Evolutionary conservation across 1,140 invertebrate species (phyloP).

Genomic region (Leptopilina clavipes): DNA sequence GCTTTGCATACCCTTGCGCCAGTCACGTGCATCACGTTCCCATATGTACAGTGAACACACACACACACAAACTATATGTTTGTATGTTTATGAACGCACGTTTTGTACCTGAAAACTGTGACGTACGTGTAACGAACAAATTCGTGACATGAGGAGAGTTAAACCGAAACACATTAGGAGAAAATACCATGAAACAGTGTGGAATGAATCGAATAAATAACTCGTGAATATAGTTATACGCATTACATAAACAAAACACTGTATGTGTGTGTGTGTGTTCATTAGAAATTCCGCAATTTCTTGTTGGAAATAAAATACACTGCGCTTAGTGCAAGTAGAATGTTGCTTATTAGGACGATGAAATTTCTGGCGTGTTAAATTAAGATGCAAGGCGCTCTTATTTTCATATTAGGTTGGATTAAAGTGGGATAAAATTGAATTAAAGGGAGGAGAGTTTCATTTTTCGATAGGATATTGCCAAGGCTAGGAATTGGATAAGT

Average conservation of each 20-base stretch:
- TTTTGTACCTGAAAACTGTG: conserved; percentile 12
- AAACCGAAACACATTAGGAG: neutral
- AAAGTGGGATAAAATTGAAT: no score
- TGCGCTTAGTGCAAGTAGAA: no score
- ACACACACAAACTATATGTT: neutral
- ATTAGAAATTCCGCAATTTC: no score
- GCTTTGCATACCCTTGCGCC: conserved; percentile 13
- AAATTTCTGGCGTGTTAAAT: no score
- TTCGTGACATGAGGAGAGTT: conserved; percentile 21
- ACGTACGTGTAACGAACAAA: conserved; percentile 27
- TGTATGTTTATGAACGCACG: conserved; percentile 23
- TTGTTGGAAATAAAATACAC: no score
- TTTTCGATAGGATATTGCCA: no score
- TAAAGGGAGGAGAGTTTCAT: no score
- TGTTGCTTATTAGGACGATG: no score
- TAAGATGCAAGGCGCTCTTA: no score
- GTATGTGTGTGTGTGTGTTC: no score
- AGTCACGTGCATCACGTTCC: conserved; percentile 27
- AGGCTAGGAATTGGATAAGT: no score
- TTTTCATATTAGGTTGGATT: no score
- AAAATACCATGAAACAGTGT: neutral
- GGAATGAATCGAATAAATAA: neutral
- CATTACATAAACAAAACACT: neutral
- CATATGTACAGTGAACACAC: conserved; percentile 16
- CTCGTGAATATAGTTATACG: neutral